Evolutionary conservation across 2,113 vertebrate species (phyloP).

Genomic region (Percopsis transmontana): DNA sequence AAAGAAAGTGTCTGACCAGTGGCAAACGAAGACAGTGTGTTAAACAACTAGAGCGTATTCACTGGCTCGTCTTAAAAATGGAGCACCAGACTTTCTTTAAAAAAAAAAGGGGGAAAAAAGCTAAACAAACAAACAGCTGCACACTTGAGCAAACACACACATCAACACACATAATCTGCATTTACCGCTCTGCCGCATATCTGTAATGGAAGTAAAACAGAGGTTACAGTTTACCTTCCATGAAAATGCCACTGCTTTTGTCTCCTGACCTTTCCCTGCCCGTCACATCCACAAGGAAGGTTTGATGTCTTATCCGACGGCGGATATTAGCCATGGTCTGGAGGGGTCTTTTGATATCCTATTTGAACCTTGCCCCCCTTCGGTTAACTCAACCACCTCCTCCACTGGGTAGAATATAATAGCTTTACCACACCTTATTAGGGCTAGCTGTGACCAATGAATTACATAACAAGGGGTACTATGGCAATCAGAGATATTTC

Average conservation of each 20-base stretch:
- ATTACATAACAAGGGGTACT: slow-evolving; percentile 7
- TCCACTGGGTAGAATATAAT: slow-evolving; percentile 15
- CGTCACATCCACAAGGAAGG: slow-evolving; percentile 17
- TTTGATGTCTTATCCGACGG: slow-evolving; percentile 32
- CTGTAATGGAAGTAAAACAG: not conserved
- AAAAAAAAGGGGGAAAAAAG: not conserved
- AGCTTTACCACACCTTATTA: slow-evolving; percentile 8
- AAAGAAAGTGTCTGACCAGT: not conserved
- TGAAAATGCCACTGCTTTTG: slow-evolving; percentile 34
- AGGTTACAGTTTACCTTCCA: slow-evolving; percentile 12
- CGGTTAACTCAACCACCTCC: slow-evolving; percentile 15
- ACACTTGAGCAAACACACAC: not conserved
- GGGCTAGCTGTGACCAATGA: slow-evolving; percentile 8
- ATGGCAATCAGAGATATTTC: slow-evolving; percentile 6
- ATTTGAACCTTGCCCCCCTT: not conserved
- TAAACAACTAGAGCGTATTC: not conserved
- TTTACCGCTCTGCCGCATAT: not conserved
- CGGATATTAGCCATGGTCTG: slow-evolving; percentile 14
- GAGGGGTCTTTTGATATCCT: slow-evolving; percentile 31
- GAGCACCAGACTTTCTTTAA: not conserved
- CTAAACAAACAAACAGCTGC: not conserved
- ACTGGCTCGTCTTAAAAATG: not conserved
- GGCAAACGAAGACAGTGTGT: not conserved
- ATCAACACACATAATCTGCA: slow-evolving; percentile 1
- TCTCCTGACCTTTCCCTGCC: slow-evolving; percentile 31